A percentile compares a stretch with the other conserved stretches of the same genome.
Conservation (phyloP, 1,140 invertebrate genomes). For the Brachionus asplanchnoidis region DNA sequence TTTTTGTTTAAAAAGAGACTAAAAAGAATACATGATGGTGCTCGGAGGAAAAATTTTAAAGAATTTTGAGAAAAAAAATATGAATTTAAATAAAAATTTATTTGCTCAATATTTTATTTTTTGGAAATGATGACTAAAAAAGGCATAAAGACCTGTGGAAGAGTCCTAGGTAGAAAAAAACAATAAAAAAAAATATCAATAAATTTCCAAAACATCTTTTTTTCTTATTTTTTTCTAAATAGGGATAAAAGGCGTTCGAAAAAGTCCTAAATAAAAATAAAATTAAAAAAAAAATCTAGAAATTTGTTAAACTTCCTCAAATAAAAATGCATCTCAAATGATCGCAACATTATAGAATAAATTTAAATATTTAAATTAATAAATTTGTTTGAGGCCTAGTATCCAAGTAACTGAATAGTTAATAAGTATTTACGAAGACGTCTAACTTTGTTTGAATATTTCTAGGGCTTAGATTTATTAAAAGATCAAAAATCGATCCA, state of each 20-base stretch:
- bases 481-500: neutral
- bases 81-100: no score
- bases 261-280: no score
- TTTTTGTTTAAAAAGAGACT: no score
- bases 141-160: no score
- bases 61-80: no score
- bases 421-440: neutral
- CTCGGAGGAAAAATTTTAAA: no score
- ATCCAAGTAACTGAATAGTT: neutral
- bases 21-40: no score
- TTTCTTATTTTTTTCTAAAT: neutral
- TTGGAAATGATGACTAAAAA: no score
- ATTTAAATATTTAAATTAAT: conserved; percentile 8
- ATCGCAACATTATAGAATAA: neutral
- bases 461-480: neutral
- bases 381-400: neutral
- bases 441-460: neutral
- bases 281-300: no score
- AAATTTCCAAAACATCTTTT: neutral
- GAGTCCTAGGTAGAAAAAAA: no score
- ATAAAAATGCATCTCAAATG: neutral
- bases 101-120: no score
- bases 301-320: neutral
- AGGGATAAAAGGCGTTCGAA: no score
- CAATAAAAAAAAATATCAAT: neutral